Evolutionary conservation across 2,797 vertebrate genomes (phyloP).

Genomic region (Erethizon dorsatum): DNA sequence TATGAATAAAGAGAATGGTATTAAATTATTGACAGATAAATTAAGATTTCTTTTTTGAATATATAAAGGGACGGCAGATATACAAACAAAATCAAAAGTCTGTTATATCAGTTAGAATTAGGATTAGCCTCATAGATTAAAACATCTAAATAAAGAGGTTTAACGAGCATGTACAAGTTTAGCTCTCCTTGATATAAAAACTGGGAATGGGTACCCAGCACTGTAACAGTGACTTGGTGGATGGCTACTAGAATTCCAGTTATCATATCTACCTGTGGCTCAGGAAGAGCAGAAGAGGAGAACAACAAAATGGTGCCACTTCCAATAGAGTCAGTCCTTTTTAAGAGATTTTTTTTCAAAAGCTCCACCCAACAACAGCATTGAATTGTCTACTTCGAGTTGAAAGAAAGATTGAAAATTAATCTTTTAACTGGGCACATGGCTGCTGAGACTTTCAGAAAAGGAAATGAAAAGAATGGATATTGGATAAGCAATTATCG

Average conservation of each 20-base stretch:
- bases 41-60: not conserved
- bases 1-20: not conserved
- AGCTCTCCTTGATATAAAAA: not conserved
- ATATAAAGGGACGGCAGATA: not conserved
- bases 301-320: not conserved
- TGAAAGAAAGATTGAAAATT: not conserved
- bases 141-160: not conserved
- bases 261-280: not conserved
- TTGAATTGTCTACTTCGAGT: not conserved
- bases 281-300: not conserved
- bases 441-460: not conserved
- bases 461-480: not conserved
- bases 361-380: not conserved
- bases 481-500: not conserved
- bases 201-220: not conserved
- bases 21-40: slow-evolving; percentile 8
- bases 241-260: not conserved
- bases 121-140: not conserved
- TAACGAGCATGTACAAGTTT: not conserved
- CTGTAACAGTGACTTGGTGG: not conserved
- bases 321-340: not conserved
- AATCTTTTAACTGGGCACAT: not conserved
- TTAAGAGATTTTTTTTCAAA: slow-evolving; percentile 3
- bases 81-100: not conserved
- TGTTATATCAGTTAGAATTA: not conserved